phyloP scores from a whole-genome alignment of 2,113 vertebrate species.

The Syrmaticus mikado region DNA sequence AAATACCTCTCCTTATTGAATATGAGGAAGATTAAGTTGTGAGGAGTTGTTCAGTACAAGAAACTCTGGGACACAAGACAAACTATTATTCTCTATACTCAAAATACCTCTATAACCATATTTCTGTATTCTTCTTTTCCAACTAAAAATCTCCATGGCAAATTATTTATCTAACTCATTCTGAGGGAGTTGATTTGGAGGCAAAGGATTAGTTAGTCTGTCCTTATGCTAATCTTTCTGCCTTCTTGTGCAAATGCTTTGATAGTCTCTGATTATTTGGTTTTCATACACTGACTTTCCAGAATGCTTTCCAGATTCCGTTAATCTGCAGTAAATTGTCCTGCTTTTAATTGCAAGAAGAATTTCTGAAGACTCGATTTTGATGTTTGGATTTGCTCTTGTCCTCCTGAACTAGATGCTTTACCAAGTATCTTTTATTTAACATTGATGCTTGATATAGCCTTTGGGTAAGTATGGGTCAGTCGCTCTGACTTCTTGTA shows the following conservation, averaged over 20 bases:
- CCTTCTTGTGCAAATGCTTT: not conserved
- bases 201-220: not conserved
- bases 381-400: not conserved
- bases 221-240: not conserved
- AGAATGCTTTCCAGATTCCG: not conserved
- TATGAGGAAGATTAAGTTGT: not conserved
- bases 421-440: not conserved
- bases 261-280: fast-evolving
- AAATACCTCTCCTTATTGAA: not conserved
- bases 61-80: not conserved
- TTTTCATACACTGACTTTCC: not conserved
- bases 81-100: not conserved
- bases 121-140: not conserved
- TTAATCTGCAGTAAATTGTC: not conserved
- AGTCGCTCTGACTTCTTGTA: not conserved
- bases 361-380: not conserved
- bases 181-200: not conserved
- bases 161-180: not conserved
- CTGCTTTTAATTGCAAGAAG: not conserved
- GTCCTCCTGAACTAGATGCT: not conserved
- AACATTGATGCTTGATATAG: not conserved
- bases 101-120: not conserved
- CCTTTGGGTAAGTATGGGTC: not conserved
- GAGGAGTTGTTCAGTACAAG: not conserved
- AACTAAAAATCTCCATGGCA: not conserved